These are phyloP conservation scores for Lanistes nyassanus DNA, from an alignment of 1,140 invertebrate genomes.

Conservation along the genomic window DNA sequence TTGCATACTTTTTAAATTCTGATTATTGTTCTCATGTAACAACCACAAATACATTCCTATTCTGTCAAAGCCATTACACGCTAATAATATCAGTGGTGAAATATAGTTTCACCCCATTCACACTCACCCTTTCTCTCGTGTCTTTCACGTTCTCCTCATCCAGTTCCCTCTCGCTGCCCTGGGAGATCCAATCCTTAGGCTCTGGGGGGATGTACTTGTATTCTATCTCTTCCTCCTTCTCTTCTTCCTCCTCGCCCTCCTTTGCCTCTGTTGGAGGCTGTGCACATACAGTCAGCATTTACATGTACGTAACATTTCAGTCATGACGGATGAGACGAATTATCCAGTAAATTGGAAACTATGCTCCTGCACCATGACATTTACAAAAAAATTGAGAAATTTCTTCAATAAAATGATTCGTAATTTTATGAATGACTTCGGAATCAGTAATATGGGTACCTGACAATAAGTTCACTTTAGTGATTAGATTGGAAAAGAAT, in stretches of 20 bases:
- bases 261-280: conserved; percentile 35
- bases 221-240: conserved; percentile 56
- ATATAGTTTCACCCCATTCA: not conserved
- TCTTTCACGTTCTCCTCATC: conserved; percentile 56
- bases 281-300: not conserved
- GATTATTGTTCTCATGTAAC: no score
- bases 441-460: no score
- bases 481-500: not conserved
- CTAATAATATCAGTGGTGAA: not conserved
- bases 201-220: conserved; percentile 64
- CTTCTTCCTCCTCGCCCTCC: conserved; percentile 44
- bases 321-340: not conserved
- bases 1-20: no score
- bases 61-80: no score
- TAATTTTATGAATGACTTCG: no score
- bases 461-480: no score
- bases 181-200: conserved; percentile 63
- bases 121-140: conserved; percentile 54
- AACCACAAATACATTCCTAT: no score
- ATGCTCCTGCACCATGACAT: not conserved
- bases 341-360: not conserved
- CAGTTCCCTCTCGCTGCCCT: conserved; percentile 66
- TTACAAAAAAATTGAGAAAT: not conserved
- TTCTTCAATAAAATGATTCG: no score
- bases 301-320: not conserved